Base-by-base conservation (phyloP, 2,888 invertebrate species). In the Drosophila longiperda region DNA sequence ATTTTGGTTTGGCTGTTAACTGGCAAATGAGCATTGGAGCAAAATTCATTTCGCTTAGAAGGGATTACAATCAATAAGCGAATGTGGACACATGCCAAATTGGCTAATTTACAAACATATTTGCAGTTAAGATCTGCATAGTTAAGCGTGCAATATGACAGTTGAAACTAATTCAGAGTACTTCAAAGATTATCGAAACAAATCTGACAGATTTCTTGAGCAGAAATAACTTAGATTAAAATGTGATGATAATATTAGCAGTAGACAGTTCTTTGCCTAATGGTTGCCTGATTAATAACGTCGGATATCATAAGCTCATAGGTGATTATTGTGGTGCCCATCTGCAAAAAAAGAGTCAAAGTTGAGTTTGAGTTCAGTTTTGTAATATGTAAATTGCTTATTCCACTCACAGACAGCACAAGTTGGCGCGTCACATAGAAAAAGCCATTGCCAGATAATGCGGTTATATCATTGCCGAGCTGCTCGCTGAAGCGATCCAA, bases 291-390 rank as follows among this genome's bases (percentile, higher is more conserved):
- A 63, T 91, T 91, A 29, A 92, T 87, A 12, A 92, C 91, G 82
- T 92, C 95, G 57, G 95, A 92, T 66, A 95, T 92, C 64, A 96
- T 95, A n/a, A 96, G 93, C 89, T 96, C 95, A 78, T 95, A 95
- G 36, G 95, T 96, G n/a, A 95, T 93, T 66, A 96, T 94, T 15
- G 95, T 94, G 33, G 95, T 95, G 58, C 94, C 94, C 74, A 95
- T 94, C 95, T 95, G 52, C 4, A 65, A 53, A 29, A 29, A 12
- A 20, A 26, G 17, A 29, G 2, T 34, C 1, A 1, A 4, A 8
- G 5, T 26, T 26, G 26, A 29, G 0, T 32, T 2, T 8, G 1
- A 12, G 11, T 8, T 9, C 6, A 26, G n/a, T 3, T 5, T 5
- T 6, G 1, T 26, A 26, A 1, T 23, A 11, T 1, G 1, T 6